These are phyloP conservation scores for Lanius ludovicianus DNA, from an alignment of 2,113 vertebrate genomes.

Conservation along the genomic window DNA sequence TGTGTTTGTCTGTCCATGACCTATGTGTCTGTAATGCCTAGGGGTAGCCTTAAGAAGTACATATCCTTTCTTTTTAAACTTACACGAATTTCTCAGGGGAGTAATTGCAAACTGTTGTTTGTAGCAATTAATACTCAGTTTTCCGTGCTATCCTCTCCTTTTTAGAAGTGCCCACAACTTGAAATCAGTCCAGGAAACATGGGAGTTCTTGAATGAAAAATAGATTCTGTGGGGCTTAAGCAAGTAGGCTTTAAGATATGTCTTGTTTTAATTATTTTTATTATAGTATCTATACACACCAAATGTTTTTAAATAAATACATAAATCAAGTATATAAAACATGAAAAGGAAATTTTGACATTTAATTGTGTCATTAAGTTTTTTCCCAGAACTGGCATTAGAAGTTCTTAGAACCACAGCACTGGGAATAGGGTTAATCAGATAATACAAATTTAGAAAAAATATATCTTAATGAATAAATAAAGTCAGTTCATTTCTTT, in stretches of 20 bases:
- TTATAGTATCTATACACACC: conserved; percentile 14
- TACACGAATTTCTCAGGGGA: background rate
- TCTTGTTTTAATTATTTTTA: conserved; percentile 59
- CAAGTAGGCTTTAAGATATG: conserved; percentile 14
- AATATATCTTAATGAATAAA: background rate
- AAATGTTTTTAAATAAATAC: conserved; percentile 47
- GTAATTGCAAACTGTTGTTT: conserved; percentile 17
- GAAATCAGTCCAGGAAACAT: conserved; percentile 30
- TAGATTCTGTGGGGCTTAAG: background rate
- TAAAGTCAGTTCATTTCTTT: background rate
- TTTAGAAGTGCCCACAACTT: conserved; percentile 29
- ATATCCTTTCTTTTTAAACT: conserved; percentile 11
- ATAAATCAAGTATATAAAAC: conserved; percentile 24
- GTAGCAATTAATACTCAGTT: conserved; percentile 20
- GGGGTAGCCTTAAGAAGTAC: background rate
- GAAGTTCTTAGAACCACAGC: background rate
- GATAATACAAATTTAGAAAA: background rate
- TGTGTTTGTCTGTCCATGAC: background rate
- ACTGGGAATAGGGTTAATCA: background rate
- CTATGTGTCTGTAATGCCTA: background rate
- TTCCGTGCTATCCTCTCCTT: background rate
- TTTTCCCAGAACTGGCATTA: background rate
- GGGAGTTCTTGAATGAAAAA: conserved; percentile 48
- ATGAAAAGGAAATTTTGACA: background rate
- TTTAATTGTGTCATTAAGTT: background rate